Evolutionary conservation across 2,888 invertebrate genomes (phyloP), one percentile per base, ranked within the genome.

Genomic region (Tipula unca): DNA sequence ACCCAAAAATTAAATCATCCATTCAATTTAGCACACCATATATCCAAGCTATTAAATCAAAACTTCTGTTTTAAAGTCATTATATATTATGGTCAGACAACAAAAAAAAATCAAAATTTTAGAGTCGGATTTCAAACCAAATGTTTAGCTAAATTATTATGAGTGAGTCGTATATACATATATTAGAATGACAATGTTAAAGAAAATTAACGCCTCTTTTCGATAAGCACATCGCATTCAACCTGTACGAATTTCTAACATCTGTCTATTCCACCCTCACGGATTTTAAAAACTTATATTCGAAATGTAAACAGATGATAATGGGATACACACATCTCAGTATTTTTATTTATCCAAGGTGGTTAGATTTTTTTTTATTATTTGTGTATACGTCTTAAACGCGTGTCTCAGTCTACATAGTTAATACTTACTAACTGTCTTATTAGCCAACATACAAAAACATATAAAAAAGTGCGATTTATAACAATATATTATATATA

Each of bases 1-100:
- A 54, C 48, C 69, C 69, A 69, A 69, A 69, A 69, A 69, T 69
- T 69, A 69, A 69, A 69, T 69, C 69, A 69, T 69, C 69, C 69
- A 25, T 69, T 69, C 69, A 25, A 69, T 69, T 69, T 69, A 69
- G 69, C 48, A 54, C 48, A 54, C 48, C 48, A 54, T 54, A n/a
- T n/a, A 54, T 54, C 48, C 48, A 54, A 54, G 69, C 69, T 25
- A 69, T 69, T 69, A 69, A 69, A 69, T 69, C 69, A 69, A 69
- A 69, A 69, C 69, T 69, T 69, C 69, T 69, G 69, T 69, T 54
- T 54, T 54, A 54, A 54, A 54, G 48, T 4, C 48, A 17, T 54
- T 69, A 69, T 69, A 69, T 69, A n/a, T n/a, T n/a, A 69, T 69
- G 69, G 69, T 69, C 69, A 69, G 69, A 69, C 69, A 10, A 48